These are phyloP conservation scores for Diacarnus erythraeanus DNA, from an alignment of 37 sponge, comb jelly and placozoan genomes.

Conservation along the genomic window DNA sequence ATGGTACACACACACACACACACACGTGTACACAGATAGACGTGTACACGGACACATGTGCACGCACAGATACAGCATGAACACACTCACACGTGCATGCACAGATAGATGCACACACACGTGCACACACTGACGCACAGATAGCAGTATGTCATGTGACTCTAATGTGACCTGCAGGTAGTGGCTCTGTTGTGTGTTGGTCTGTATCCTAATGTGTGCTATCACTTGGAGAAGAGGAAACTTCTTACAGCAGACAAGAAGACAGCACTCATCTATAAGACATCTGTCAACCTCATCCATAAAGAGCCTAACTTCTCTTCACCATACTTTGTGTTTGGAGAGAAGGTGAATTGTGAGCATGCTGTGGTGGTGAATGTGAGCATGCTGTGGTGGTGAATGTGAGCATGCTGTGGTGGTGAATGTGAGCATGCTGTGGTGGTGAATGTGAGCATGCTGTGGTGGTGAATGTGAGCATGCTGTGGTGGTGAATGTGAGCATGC, in stretches of 20 bases:
- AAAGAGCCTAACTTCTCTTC: slow-evolving; percentile 73
- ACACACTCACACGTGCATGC: too few relatives aligned
- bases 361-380: too few relatives aligned
- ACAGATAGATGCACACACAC: background rate
- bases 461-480: too few relatives aligned
- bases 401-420: too few relatives aligned
- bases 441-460: too few relatives aligned
- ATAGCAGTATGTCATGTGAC: background rate
- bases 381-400: too few relatives aligned
- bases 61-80: too few relatives aligned
- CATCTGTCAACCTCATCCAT: slow-evolving; percentile 76
- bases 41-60: too few relatives aligned
- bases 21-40: too few relatives aligned
- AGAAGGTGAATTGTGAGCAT: slow-evolving; percentile 69
- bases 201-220: slow-evolving; percentile 83
- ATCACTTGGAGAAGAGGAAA: slow-evolving; percentile 70
- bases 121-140: background rate
- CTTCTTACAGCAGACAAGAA: slow-evolving; percentile 55
- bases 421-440: too few relatives aligned
- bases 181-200: slow-evolving; percentile 75
- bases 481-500: too few relatives aligned
- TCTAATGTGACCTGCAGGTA: slow-evolving; percentile 28
- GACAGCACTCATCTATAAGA: slow-evolving; percentile 83
- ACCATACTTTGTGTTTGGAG: slow-evolving; percentile 82
- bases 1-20: too few relatives aligned